Percentiles rank a stretch among this genome's conserved stretches.
These are phyloP conservation scores for Clamator glandarius DNA, from an alignment of 2,797 vertebrate genomes.

Conservation along the genomic window DNA sequence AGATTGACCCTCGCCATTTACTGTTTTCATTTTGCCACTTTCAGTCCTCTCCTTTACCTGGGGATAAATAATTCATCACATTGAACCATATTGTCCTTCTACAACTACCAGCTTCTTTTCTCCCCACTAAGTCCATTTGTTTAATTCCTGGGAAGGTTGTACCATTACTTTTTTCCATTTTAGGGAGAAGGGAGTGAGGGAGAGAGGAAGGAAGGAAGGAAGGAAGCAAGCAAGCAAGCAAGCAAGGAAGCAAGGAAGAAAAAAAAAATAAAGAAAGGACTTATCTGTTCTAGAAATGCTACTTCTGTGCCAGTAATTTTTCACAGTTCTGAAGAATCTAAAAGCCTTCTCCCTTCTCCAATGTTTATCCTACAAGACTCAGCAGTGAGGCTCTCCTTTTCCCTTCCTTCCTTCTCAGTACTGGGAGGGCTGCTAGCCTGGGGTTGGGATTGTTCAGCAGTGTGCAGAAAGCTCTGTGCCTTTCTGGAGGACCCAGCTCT, in stretches of 20 bases:
- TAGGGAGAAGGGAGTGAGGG: too few relatives aligned
- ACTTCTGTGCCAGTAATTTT: neutral
- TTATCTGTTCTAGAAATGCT: neutral
- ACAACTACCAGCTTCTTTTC: neutral
- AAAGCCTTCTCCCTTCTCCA: neutral
- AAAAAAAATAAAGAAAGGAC: too few relatives aligned
- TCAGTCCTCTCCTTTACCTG: neutral
- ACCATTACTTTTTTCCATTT: neutral
- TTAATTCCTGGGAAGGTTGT: fast-evolving
- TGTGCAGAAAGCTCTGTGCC: neutral
- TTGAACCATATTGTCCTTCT: neutral
- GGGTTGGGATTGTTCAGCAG: neutral
- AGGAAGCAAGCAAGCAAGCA: too few relatives aligned
- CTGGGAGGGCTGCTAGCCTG: neutral
- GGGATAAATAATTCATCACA: neutral
- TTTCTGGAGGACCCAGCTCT: neutral
- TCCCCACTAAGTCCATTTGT: neutral
- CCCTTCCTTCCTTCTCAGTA: neutral
- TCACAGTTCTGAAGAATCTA: neutral
- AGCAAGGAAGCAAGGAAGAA: too few relatives aligned
- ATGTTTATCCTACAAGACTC: neutral
- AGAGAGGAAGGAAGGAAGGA: fast-evolving
- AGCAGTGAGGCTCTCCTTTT: neutral
- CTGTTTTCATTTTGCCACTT: neutral
- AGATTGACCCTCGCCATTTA: neutral